phyloP scores from a whole-genome alignment of 2,888 invertebrate species.

The Xestia c-nigrum region DNA sequence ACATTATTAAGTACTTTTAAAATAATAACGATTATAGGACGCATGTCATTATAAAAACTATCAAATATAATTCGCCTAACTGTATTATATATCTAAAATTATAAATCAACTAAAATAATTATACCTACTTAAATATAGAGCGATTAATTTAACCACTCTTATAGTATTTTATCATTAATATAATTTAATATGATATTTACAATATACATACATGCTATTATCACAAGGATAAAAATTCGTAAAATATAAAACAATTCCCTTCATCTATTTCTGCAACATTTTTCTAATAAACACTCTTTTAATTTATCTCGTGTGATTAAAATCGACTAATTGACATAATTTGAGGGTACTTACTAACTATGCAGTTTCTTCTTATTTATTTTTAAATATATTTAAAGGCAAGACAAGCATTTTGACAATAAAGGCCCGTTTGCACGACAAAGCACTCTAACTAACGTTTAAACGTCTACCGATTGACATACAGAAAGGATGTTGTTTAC shows the following conservation, averaged over 20 bases:
- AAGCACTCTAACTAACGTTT: not conserved
- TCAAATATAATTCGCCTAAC: slow-evolving; percentile 4
- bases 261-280: slow-evolving; percentile 4
- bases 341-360: not conserved
- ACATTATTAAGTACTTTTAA: slow-evolving; percentile 50
- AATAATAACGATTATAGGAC: slow-evolving; percentile 23
- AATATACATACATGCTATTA: slow-evolving; percentile 62
- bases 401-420: slow-evolving; percentile 6
- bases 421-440: not conserved
- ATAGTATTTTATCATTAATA: slow-evolving; percentile 7
- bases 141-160: slow-evolving; percentile 61
- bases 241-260: slow-evolving; percentile 4
- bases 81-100: not conserved
- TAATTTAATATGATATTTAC: slow-evolving; percentile 50
- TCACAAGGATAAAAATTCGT: slow-evolving; percentile 67
- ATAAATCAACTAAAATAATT: slow-evolving; percentile 32
- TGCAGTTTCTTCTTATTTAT: not conserved
- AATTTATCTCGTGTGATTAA: not conserved
- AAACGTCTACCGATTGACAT: not conserved
- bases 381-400: not conserved
- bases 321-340: slow-evolving; percentile 19
- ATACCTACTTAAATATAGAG: slow-evolving; percentile 26
- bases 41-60: slow-evolving; percentile 8
- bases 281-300: not conserved
- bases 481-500: not conserved